Conservation (phyloP, 2,888 invertebrate species). For the Drosophila maculinotata region DNA sequence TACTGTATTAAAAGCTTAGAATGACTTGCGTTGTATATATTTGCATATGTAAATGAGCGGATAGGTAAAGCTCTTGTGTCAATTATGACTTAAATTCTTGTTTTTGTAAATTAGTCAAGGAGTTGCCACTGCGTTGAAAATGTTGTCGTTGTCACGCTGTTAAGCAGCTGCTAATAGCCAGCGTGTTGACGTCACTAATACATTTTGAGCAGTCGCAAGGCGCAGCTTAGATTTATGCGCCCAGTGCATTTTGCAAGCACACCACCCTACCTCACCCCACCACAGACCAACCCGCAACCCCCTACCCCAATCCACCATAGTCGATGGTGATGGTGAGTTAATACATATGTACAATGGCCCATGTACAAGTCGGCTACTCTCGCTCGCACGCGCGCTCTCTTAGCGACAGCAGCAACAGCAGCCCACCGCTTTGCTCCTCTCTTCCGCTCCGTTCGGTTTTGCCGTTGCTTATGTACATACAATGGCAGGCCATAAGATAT, state of each 20-base stretch:
- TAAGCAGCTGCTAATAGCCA: slow-evolving; percentile 37
- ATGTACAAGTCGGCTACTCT: slow-evolving; percentile 59
- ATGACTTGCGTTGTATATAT: slow-evolving; percentile 36
- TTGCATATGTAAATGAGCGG: slow-evolving; percentile 35
- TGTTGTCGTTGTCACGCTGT: slow-evolving; percentile 17
- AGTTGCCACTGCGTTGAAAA: slow-evolving; percentile 53
- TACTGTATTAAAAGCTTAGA: slow-evolving; percentile 36
- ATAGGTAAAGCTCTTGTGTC: slow-evolving; percentile 28
- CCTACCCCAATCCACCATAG: slow-evolving; percentile 39
- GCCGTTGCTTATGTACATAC: slow-evolving; percentile 60
- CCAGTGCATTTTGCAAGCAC: slow-evolving; percentile 51
- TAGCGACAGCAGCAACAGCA: slow-evolving; percentile 40
- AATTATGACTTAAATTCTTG: slow-evolving; percentile 52
- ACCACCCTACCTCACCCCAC: slow-evolving; percentile 28
- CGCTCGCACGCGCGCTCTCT: slow-evolving; percentile 51
- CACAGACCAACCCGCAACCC: slow-evolving; percentile 19
- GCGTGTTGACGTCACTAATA: slow-evolving; percentile 58
- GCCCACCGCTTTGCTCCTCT: slow-evolving; percentile 57
- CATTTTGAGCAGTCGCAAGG: slow-evolving; percentile 46
- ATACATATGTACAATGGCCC: slow-evolving; percentile 61
- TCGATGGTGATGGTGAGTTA: slow-evolving; percentile 58
- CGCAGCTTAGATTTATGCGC: slow-evolving; percentile 63
- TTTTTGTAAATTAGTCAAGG: slow-evolving; percentile 43
- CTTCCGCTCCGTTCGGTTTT: slow-evolving; percentile 49
- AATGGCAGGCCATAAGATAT: slow-evolving; percentile 75